Percentiles rank a stretch among this genome's conserved stretches.
phyloP scores from a whole-genome alignment of 1,140 invertebrate genomes.

The Cheumatopsyche charites region DNA sequence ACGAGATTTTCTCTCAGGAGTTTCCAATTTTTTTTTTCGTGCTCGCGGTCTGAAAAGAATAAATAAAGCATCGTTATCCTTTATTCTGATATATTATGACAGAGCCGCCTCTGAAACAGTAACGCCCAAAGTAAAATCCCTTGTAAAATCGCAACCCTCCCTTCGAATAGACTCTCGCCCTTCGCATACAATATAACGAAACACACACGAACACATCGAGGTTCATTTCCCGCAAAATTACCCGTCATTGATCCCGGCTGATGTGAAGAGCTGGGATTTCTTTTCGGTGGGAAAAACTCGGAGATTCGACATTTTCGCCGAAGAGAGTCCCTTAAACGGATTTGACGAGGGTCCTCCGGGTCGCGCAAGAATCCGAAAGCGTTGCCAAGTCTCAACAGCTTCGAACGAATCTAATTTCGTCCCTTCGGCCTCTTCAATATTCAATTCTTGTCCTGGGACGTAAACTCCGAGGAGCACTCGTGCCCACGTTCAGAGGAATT shows the following conservation, averaged over 20 bases:
- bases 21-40: background rate
- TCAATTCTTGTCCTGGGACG: slow-evolving; percentile 20
- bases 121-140: slow-evolving; percentile 24
- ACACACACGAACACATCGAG: background rate
- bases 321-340: too few species aligned
- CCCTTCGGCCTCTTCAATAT: slow-evolving; percentile 26
- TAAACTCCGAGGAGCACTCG: background rate
- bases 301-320: too few species aligned
- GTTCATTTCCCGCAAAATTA: slow-evolving; percentile 12
- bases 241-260: background rate
- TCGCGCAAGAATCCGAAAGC: slow-evolving; percentile 10
- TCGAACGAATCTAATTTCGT: slow-evolving; percentile 12
- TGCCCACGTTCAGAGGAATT: slow-evolving; percentile 8
- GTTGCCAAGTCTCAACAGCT: background rate
- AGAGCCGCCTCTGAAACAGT: background rate
- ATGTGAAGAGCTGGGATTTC: slow-evolving; percentile 8
- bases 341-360: slow-evolving; percentile 11
- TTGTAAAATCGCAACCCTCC: slow-evolving; percentile 16
- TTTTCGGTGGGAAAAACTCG: too few species aligned
- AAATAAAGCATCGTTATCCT: slow-evolving; percentile 29
- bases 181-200: background rate
- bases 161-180: background rate
- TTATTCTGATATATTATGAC: slow-evolving; percentile 37
- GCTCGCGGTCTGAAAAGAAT: background rate
- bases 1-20: too few species aligned